Percentiles rank a stretch among this genome's conserved stretches.
phyloP scores from a whole-genome alignment of 2,888 invertebrate genomes.

The Conops quadrifasciatus region DNA sequence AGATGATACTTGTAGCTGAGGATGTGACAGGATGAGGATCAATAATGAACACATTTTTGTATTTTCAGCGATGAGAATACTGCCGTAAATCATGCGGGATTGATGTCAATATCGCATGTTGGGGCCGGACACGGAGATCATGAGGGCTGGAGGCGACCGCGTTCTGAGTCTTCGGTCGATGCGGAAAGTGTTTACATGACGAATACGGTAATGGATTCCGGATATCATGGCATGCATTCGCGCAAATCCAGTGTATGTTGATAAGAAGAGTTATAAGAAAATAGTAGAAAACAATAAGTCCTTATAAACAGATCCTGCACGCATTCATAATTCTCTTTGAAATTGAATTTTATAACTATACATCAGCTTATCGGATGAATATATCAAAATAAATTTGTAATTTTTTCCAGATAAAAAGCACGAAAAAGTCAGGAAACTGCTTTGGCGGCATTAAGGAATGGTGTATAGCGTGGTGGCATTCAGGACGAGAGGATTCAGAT shows the following conservation, averaged over 20 bases:
- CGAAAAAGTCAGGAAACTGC: constrained; percentile 61
- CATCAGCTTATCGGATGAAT: too few relatives aligned
- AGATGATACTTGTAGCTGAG: constrained; percentile 54
- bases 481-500: constrained; percentile 82
- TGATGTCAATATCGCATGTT: constrained; percentile 61
- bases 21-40: too few relatives aligned
- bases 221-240: constrained; percentile 63
- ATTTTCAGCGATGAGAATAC: constrained; percentile 80
- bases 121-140: constrained; percentile 66
- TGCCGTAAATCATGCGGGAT: constrained; percentile 67
- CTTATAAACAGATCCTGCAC: too few relatives aligned
- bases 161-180: constrained; percentile 83
- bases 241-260: constrained; percentile 65
- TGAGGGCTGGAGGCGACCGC: constrained; percentile 75
- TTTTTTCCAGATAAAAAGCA: constrained; percentile 59
- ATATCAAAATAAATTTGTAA: neutral
- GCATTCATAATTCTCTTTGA: too few relatives aligned
- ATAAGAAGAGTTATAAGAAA: too few relatives aligned
- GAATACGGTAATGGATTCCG: constrained; percentile 63
- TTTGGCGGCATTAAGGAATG: constrained; percentile 72
- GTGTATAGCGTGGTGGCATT: constrained; percentile 93
- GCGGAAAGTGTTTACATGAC: constrained; percentile 76
- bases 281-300: too few relatives aligned
- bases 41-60: too few relatives aligned
- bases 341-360: neutral